Evolutionary conservation across 2,888 invertebrate species (phyloP), one percentile per base, ranked within the genome.

Genomic region (Lepidocyrtinus sp.): DNA sequence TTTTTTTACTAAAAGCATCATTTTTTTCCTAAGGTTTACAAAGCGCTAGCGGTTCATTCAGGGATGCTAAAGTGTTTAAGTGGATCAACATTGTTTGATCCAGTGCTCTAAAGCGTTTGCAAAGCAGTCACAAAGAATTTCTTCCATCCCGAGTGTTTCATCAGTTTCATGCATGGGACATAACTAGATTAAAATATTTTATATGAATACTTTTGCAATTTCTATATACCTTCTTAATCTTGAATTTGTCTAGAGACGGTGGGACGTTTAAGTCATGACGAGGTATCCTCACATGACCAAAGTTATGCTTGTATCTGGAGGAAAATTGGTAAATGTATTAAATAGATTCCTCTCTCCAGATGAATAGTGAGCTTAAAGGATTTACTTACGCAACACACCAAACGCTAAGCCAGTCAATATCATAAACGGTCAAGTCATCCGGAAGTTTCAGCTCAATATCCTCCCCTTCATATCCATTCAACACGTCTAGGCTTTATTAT

Each of bases 361-460:
- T 21, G 1, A 70, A 22, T 50, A 70, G 5, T 21, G 1, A 9
- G 2, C 26, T 27, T 7, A 45, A 45, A 45, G 45, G 45, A 45
- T 45, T 45, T 12, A 73, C 86, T 85, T 83, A 86, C 86, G 76
- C 50, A 67, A 85, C 74, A 75, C 86, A 86, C 95, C 96, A 97
- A 0, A 97, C 93, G 0, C 95, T 92, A 27, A 97, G 91, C 96
- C 96, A 97, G 89, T 96, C 95, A 86, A 97, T 94, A 89, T 96
- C 96, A 89, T 96, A 94, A 0, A 96, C 95, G 0, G 96, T 96
- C 84, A 96, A 89, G 87, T 93, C 92, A 65, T 93, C 94, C 0
- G 96, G 96, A 72, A 97, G 89, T 87, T 95, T 95, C 86, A 97
- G 94, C 90, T 96, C 96, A 81, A 97, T 95, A 89, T 96, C 96